Percentiles rank a stretch among this genome's conserved stretches.
These are phyloP conservation scores for Neolamprologus sp. DNA, from an alignment of 2,113 vertebrate species.

Conservation along the genomic window DNA sequence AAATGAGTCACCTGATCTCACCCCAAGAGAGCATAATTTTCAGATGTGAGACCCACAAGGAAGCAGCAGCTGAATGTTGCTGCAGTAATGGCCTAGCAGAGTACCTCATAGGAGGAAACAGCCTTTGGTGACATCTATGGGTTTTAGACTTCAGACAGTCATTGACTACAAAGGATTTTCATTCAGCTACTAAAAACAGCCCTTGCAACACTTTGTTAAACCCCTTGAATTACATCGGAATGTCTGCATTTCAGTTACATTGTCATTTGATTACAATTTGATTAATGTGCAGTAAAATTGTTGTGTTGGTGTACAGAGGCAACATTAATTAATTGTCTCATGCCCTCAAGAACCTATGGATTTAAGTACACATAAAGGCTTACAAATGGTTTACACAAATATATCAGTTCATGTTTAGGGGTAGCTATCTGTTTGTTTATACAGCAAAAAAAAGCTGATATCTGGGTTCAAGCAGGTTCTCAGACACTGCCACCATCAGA, in stretches of 20 bases:
- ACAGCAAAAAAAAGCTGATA: neutral
- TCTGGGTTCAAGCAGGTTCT: neutral
- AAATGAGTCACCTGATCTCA: neutral
- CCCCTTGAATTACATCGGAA: neutral
- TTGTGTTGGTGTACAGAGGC: neutral
- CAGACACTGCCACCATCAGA: neutral
- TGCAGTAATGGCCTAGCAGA: neutral
- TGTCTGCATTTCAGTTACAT: neutral
- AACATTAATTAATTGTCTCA: neutral
- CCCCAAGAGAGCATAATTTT: neutral
- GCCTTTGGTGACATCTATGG: neutral
- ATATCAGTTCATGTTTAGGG: neutral
- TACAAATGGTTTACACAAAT: neutral
- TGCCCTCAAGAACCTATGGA: neutral
- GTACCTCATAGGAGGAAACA: neutral
- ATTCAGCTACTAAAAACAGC: neutral
- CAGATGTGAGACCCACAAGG: neutral
- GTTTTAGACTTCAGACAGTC: neutral
- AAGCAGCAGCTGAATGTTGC: neutral
- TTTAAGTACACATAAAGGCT: neutral
- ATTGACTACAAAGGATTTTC: neutral
- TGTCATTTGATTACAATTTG: neutral
- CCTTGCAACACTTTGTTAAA: neutral
- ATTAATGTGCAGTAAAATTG: neutral
- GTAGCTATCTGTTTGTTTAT: neutral